These are phyloP conservation scores for Manis crassicaudata DNA, from an alignment of 2,797 vertebrate genomes.

Conservation along the genomic window DNA sequence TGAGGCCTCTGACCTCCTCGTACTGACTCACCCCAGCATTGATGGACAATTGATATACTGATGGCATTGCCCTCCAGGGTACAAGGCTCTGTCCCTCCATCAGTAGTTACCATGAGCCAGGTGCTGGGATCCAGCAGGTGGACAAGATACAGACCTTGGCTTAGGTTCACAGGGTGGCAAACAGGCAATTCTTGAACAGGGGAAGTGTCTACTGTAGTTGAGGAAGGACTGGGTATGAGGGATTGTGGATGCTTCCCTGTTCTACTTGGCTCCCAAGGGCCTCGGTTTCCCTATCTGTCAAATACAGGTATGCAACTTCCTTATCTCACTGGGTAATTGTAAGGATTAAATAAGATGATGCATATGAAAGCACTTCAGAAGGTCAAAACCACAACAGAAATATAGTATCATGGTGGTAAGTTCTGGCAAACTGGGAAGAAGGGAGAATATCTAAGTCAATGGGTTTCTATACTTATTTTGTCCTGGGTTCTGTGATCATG, in stretches of 20 bases:
- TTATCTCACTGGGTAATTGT: neutral
- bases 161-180: neutral
- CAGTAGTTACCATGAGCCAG: neutral
- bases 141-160: neutral
- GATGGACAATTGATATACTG: neutral
- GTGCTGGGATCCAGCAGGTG: neutral
- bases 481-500: neutral
- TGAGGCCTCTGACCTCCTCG: neutral
- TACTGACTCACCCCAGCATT: neutral
- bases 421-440: neutral
- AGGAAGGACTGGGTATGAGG: neutral
- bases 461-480: neutral
- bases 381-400: neutral
- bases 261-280: neutral
- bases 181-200: neutral
- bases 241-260: neutral
- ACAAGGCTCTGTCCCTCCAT: neutral
- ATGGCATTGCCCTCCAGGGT: neutral
- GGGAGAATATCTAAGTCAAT: neutral
- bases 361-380: neutral
- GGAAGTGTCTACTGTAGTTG: neutral
- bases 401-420: neutral
- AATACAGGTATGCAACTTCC: neutral
- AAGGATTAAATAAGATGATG: neutral
- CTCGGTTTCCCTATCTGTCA: slow-evolving; percentile 12